Conservation (phyloP, 64 coral and sea anemone species). For the Stylophora pistillata region DNA sequence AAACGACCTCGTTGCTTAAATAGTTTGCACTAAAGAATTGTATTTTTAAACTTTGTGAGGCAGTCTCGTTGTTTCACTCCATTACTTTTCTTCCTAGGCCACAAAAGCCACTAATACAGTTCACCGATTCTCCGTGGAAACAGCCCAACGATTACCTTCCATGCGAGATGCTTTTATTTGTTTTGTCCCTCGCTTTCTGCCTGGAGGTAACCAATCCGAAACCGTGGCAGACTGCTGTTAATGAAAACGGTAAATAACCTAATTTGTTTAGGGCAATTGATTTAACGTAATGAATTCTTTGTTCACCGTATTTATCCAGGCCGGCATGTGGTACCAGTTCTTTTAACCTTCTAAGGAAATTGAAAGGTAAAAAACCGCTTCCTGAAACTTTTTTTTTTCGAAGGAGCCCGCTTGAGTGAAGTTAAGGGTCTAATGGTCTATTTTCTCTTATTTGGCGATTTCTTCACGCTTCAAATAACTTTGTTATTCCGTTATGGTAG, state of each 20-base stretch:
- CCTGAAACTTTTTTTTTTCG: too few relatives aligned
- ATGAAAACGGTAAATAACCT: constrained; percentile 27
- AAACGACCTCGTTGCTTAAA: too few relatives aligned
- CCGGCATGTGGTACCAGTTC: neutral
- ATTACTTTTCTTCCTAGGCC: neutral
- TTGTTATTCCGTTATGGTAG: too few relatives aligned
- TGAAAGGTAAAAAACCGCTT: too few relatives aligned
- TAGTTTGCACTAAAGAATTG: too few relatives aligned
- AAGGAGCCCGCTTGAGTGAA: too few relatives aligned
- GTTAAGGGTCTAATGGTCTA: too few relatives aligned
- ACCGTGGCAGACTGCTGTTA: constrained; percentile 4
- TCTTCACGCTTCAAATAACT: too few relatives aligned
- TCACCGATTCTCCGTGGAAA: neutral
- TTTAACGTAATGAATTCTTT: neutral
- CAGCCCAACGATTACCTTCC: neutral
- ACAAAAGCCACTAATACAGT: neutral
- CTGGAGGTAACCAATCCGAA: neutral
- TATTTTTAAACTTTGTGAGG: neutral
- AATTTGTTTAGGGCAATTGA: neutral
- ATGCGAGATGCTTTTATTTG: neutral
- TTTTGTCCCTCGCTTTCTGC: neutral
- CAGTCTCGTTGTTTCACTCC: neutral
- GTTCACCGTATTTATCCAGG: neutral
- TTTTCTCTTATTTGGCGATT: too few relatives aligned
- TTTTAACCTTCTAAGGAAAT: neutral